A percentile compares a stretch with the other conserved stretches of the same genome.
These are phyloP conservation scores for Aptenodytes forsteri DNA, from an alignment of 2,113 vertebrate genomes.

Conservation along the genomic window DNA sequence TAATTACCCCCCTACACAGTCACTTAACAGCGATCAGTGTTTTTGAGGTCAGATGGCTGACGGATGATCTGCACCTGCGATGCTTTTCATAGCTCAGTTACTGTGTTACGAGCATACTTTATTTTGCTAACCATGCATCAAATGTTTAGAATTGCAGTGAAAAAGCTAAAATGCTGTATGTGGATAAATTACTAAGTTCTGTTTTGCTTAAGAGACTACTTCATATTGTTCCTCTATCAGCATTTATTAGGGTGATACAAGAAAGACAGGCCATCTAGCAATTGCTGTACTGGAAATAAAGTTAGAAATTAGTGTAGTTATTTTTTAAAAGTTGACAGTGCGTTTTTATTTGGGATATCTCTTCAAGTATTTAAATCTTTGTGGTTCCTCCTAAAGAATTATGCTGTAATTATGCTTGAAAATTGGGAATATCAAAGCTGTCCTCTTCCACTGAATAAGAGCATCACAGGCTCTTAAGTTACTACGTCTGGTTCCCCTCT, in stretches of 20 bases:
- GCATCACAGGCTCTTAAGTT: background rate
- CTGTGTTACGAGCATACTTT: background rate
- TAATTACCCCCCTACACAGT: too few species aligned
- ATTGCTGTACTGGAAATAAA: background rate
- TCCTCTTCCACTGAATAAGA: background rate
- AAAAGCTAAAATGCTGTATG: background rate
- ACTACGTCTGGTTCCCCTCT: background rate
- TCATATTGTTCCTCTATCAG: background rate
- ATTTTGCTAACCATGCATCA: background rate
- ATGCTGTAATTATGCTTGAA: background rate
- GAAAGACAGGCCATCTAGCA: background rate
- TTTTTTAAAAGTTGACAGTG: background rate
- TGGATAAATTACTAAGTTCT: background rate
- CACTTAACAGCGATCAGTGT: background rate
- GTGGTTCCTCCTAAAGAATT: background rate
- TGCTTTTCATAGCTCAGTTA: background rate
- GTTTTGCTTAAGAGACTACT: background rate
- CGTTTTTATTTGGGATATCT: background rate
- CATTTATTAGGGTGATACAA: background rate
- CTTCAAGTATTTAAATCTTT: background rate
- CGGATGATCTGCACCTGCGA: background rate
- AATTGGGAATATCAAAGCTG: background rate
- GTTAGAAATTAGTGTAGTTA: background rate
- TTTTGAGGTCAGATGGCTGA: background rate
- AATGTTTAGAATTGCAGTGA: background rate